phyloP scores from a whole-genome alignment of 2,113 vertebrate species.

The Silurus glanis region DNA sequence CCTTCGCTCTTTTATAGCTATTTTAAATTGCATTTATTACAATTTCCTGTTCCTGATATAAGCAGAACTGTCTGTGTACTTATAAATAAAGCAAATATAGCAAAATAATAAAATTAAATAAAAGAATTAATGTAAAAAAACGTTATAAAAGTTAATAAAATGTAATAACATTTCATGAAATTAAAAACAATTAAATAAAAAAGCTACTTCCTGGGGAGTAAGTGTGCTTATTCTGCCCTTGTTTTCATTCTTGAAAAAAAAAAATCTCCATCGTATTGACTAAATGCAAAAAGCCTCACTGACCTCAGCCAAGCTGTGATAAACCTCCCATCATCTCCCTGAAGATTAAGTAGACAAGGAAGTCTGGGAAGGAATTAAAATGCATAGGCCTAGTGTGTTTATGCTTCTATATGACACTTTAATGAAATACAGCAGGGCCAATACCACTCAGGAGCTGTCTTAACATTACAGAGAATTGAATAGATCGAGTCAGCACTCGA shows the following conservation, averaged over 20 bases:
- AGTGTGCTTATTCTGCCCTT: not conserved
- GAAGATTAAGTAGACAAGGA: constrained; percentile 36
- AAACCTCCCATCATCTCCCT: constrained; percentile 16
- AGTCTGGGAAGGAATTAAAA: constrained; percentile 9
- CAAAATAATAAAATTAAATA: not conserved
- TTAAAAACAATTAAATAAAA: not conserved
- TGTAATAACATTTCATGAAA: too few relatives aligned
- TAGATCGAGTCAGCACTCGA: constrained; percentile 29
- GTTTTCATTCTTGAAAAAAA: constrained; percentile 27
- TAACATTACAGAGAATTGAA: constrained; percentile 39
- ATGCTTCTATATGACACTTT: constrained; percentile 38
- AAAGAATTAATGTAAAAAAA: too few relatives aligned
- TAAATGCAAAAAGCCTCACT: constrained; percentile 38
- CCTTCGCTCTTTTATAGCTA: not conserved
- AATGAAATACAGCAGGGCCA: constrained; percentile 46
- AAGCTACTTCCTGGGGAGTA: not conserved
- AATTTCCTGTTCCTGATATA: not conserved
- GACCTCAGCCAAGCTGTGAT: constrained; percentile 17
- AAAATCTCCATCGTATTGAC: not conserved
- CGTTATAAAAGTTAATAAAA: too few relatives aligned
- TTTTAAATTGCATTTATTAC: not conserved
- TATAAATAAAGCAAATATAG: not conserved
- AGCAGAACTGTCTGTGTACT: not conserved
- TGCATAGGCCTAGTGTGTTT: not conserved
- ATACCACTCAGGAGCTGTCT: constrained; percentile 40